phyloP scores from a whole-genome alignment of 2,113 vertebrate genomes.

The Catharus bicknelli region DNA sequence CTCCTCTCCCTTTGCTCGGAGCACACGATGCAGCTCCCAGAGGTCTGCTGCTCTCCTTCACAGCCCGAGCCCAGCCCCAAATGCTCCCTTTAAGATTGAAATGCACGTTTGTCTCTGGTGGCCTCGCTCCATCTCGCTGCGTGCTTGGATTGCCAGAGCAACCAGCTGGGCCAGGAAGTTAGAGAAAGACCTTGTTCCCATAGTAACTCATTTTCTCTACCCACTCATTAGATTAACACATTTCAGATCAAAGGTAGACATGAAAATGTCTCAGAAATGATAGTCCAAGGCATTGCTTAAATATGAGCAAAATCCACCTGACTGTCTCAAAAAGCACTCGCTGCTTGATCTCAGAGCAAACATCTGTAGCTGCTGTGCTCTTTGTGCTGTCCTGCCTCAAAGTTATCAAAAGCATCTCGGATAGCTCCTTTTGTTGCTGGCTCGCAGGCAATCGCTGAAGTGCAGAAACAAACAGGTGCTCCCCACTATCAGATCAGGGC shows the following conservation, averaged over 20 bases:
- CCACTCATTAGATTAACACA: constrained; percentile 43
- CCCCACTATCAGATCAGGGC: background rate
- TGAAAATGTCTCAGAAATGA: background rate
- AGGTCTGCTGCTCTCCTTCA: background rate
- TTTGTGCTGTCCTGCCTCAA: background rate
- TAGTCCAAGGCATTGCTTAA: background rate
- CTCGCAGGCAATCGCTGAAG: background rate
- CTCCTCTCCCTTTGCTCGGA: background rate
- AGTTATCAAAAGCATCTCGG: background rate
- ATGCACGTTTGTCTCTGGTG: background rate
- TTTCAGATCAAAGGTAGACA: constrained; percentile 40
- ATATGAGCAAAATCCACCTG: background rate
- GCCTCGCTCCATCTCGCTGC: rapidly evolving
- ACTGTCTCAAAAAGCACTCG: background rate
- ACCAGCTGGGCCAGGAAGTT: constrained; percentile 23
- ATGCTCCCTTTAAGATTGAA: background rate
- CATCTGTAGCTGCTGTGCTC: background rate
- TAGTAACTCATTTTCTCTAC: constrained; percentile 50
- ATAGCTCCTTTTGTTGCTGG: background rate
- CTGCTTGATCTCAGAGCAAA: background rate
- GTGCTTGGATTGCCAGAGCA: background rate
- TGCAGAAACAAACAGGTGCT: background rate
- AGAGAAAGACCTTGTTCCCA: background rate
- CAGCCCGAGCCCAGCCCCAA: background rate
- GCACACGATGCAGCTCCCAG: background rate